phyloP scores from a whole-genome alignment of 2,888 invertebrate species.

The Epinotia brunnichana region DNA sequence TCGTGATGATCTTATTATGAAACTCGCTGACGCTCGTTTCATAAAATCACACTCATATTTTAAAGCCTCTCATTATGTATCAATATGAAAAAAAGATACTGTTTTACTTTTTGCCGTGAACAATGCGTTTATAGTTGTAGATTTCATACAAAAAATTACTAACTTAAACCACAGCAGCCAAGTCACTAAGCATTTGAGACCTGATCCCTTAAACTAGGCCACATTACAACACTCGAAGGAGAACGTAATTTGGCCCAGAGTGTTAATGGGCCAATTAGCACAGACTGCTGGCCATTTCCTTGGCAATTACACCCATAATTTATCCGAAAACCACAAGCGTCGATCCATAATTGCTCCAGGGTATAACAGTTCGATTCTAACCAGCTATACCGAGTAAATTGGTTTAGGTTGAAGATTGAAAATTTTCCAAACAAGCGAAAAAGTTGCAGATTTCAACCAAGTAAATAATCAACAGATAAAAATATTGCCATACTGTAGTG shows the following conservation, averaged over 20 bases:
- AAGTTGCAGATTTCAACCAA: background rate
- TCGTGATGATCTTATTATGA: no score
- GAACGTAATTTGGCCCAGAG: slow-evolving; percentile 48
- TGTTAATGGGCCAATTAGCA: slow-evolving; percentile 49
- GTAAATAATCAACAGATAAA: slow-evolving; percentile 3
- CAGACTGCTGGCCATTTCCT: slow-evolving; percentile 48
- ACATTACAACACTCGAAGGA: slow-evolving; percentile 45
- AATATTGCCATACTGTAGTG: background rate
- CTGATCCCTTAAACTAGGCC: slow-evolving; percentile 32
- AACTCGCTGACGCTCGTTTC: no score
- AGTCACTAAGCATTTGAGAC: slow-evolving; percentile 11
- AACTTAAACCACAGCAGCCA: background rate
- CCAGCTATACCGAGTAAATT: slow-evolving; percentile 32
- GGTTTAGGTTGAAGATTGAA: slow-evolving; percentile 20
- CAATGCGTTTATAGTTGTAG: no score
- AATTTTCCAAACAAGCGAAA: background rate
- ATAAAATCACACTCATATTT: no score
- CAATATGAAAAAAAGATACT: no score
- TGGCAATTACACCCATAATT: slow-evolving; percentile 47
- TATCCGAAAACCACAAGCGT: slow-evolving; percentile 45
- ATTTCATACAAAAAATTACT: background rate
- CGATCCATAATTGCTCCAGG: slow-evolving; percentile 44
- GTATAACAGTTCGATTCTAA: slow-evolving; percentile 41
- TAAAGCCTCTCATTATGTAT: no score
- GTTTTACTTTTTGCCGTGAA: no score